Evolutionary conservation across 2,797 vertebrate genomes (phyloP).

Genomic region (Euphonia xanthogaster): DNA sequence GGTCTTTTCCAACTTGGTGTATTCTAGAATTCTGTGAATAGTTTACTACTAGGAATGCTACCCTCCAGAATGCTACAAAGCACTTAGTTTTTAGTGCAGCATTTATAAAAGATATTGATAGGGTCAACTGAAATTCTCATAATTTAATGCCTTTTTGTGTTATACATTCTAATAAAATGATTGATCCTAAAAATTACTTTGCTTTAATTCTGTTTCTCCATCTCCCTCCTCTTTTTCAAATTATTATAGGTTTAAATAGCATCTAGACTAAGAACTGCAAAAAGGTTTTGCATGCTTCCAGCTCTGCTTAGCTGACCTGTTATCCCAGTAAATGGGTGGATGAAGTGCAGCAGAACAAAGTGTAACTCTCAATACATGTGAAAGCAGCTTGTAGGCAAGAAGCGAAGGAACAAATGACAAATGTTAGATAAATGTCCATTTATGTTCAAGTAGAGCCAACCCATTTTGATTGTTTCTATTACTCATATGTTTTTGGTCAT

Average conservation of each 20-base stretch:
- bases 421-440: neutral
- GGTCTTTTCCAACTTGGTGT: neutral
- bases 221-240: neutral
- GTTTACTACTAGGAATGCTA: neutral
- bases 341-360: neutral
- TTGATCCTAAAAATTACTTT: neutral
- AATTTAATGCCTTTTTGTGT: neutral
- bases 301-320: neutral
- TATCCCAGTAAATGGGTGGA: neutral
- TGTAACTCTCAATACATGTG: neutral
- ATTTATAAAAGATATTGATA: neutral
- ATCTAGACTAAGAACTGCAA: neutral
- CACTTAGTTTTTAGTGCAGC: neutral
- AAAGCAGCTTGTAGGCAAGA: neutral
- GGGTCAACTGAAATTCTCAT: neutral
- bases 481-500: neutral
- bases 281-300: neutral
- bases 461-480: neutral
- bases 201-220: neutral
- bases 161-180: neutral
- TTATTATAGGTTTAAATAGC: neutral
- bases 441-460: neutral
- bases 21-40: neutral
- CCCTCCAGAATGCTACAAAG: neutral
- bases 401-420: neutral